Conservation (phyloP, 2,888 invertebrate species). For the Empis stercorea region DNA sequence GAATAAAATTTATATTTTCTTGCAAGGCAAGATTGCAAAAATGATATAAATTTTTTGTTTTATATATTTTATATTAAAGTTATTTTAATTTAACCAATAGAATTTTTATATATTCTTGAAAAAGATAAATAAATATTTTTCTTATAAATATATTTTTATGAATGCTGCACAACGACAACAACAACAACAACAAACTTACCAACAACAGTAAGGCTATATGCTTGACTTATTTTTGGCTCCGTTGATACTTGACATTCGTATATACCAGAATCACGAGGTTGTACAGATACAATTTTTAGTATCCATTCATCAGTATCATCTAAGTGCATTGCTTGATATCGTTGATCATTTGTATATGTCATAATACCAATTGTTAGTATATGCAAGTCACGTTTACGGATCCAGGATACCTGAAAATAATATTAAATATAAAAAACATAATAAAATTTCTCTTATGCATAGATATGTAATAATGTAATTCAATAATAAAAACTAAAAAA, state of each 20-base stretch:
- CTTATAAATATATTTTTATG: background rate
- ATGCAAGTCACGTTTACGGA: slow-evolving; percentile 69
- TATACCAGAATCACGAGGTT: slow-evolving; percentile 52
- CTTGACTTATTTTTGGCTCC: slow-evolving; percentile 64
- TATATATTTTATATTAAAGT: too few relatives aligned
- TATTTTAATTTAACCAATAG: too few relatives aligned
- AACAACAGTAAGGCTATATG: slow-evolving; percentile 56
- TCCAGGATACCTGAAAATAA: slow-evolving; percentile 61
- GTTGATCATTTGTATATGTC: slow-evolving; percentile 61
- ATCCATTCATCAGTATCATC: slow-evolving; percentile 64
- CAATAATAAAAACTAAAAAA: too few relatives aligned
- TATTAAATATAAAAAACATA: background rate
- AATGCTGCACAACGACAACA: background rate
- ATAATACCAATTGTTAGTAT: slow-evolving; percentile 57
- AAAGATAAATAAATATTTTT: too few relatives aligned
- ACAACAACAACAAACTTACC: slow-evolving; percentile 41
- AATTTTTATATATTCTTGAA: too few relatives aligned
- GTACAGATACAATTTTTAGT: slow-evolving; percentile 54
- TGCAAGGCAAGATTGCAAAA: too few relatives aligned
- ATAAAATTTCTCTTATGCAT: too few relatives aligned
- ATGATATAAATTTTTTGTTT: too few relatives aligned
- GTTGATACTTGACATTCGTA: slow-evolving; percentile 70
- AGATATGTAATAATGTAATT: too few relatives aligned
- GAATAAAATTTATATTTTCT: too few relatives aligned
- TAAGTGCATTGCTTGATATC: slow-evolving; percentile 55